Evolutionary conservation across 2,113 vertebrate genomes (phyloP), one percentile per base, ranked within the genome.

Genomic region (Saguinus midas): DNA sequence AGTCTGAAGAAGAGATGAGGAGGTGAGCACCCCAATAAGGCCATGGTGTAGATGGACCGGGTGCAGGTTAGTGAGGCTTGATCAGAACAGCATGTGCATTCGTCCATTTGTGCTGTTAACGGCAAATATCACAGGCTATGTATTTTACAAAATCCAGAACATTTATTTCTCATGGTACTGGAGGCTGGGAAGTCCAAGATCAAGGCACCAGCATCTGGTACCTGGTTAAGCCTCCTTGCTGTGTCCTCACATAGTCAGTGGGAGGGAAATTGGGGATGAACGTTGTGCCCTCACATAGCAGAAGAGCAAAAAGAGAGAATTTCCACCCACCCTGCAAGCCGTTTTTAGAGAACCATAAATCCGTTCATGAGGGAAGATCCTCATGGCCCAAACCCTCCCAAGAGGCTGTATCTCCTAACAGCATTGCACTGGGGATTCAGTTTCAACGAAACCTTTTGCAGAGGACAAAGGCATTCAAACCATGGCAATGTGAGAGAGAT

Each of bases 221-320:
- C 17, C n/a, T 20, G 35, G 10, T 2, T 25, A 68, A 14, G 45
- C 8, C 61, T 55, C 20, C 6, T 17, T 10, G 13, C 40, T 23
- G 14, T 4, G 5, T 18, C 21, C 45, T 52, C 8, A 0, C 4
- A 8, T 4, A n/a, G 18, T 23, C 9, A n/a, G 61, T 4, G 12
- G 61, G 14, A 27, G 11, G 61, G 14, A 20, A 52, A 43, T 32
- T 2, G 1, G 52, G 40, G 32, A 17, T 0, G 32, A n/a, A 17
- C 6, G 10, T 6, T 13, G 68, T 17, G 1, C 1, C 23, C 2
- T 37, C 45, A 45, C 43, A 14, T 10, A 27, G 80, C 21, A 82
- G 80, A 40, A 58, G 55, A 40, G 55, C 21, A 16, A 57, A 40
- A 40, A 40, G 23, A 58, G n/a, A 12, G 6, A 37, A 27, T 64